Evolutionary conservation across 2,888 invertebrate species (phyloP), one percentile per base, ranked within the genome.

Genomic region (Aporophyla nigra): DNA sequence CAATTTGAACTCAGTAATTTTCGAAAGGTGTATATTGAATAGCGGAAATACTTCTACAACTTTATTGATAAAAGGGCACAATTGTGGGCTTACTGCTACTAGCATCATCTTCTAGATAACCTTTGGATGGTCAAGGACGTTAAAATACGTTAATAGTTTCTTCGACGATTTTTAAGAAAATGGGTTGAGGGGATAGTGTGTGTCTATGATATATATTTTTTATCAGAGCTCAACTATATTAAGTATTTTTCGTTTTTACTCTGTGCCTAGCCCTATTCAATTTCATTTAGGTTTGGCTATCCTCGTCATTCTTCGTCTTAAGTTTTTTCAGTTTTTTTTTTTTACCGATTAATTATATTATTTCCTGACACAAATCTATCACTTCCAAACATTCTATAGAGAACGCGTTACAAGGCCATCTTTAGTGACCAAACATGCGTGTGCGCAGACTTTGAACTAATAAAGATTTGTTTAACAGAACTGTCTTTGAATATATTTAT

Each of bases 401-500:
- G 33, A 40, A 46, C 21, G 1, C 16, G 5, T 27, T 53, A 53
- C 46, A 40, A 46, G 51, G 40, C 40, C 16, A n/a, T 33, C 24
- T 66, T 61, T 68, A 46, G 2, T 62, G 9, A 66, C 10, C 21
- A 27, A n/a, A 14, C 12, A 43, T 65, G 53, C 53, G 58, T 51
- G 16, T 21, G 58, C 54, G 58, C 76, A 85, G 86, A 83, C 83
- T 83, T 85, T 85, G 78, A 74, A 74, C 83, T 53, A 82, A 83
- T 85, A 54, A 77, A 81, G 85, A 83, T 81, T 85, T 76, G 56
- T 72, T 21, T 12, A 85, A 83, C 86, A 83, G 83, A 61, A 54
- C 68, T n/a, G 54, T 71, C 78, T 78, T 83, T 83, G 74, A 71
- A 74, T 78, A 78, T 85, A 82, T 70, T 71, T 54, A 85, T 78